Conservation (phyloP, 2,888 invertebrate genomes). For the Euclidia mi region DNA sequence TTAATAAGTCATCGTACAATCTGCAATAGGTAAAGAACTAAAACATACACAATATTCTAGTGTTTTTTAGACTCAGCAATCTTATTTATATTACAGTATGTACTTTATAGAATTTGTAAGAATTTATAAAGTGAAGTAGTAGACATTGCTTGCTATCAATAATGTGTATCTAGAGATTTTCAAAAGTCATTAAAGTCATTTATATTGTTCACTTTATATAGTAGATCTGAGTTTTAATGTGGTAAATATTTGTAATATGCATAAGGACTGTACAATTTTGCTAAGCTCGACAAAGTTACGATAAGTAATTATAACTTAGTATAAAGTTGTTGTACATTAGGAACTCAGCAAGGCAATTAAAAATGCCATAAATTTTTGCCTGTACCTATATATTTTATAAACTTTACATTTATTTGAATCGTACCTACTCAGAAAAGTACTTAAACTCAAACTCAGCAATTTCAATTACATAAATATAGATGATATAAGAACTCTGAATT, state of each 20-base stretch:
- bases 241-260: conserved; percentile 14
- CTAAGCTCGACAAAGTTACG: conserved; percentile 16
- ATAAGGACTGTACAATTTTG: conserved; percentile 17
- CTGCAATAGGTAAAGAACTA: neutral
- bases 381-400: no score
- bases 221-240: conserved; percentile 9
- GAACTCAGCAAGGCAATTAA: neutral
- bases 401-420: neutral
- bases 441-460: conserved; percentile 8
- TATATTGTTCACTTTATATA: no score
- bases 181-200: no score
- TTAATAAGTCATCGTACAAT: no score
- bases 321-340: conserved; percentile 7
- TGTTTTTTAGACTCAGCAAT: no score
- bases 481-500: conserved; percentile 18
- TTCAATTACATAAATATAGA: conserved; percentile 14
- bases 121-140: no score
- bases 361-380: conserved; percentile 2
- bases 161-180: no score
- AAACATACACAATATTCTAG: conserved; percentile 4
- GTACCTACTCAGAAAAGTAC: conserved; percentile 19
- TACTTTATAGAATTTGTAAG: no score
- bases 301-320: conserved; percentile 6
- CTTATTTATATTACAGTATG: no score
- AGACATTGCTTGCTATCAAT: no score